phyloP scores from a whole-genome alignment of 2,113 vertebrate genomes.

The Crotalus horridus region DNA sequence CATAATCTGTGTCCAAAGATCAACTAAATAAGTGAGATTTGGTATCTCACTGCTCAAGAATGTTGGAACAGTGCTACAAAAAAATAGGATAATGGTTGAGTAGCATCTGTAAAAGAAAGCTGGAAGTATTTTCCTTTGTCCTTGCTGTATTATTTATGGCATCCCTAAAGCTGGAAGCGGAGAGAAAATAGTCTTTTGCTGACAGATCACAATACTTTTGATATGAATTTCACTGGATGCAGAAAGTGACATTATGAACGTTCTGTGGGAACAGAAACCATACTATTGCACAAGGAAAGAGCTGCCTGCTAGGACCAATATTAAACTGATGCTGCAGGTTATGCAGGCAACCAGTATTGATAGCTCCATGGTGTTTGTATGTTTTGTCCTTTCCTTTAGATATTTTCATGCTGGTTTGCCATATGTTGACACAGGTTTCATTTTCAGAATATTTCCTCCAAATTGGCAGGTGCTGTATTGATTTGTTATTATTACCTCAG shows the following conservation, averaged over 20 bases:
- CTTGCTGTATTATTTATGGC: background rate
- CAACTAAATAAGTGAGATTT: background rate
- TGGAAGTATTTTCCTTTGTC: background rate
- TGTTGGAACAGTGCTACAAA: background rate
- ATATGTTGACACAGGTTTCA: background rate
- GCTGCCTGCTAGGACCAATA: background rate
- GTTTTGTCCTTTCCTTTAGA: background rate
- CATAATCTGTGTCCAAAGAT: background rate
- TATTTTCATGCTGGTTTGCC: background rate
- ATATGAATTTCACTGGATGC: background rate
- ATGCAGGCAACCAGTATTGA: background rate
- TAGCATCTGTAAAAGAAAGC: background rate
- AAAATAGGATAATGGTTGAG: background rate
- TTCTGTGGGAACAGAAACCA: background rate
- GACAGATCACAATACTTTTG: background rate
- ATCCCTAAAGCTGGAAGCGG: background rate
- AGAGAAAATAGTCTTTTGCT: background rate
- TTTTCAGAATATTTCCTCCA: background rate
- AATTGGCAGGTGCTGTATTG: background rate
- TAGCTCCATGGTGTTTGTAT: background rate
- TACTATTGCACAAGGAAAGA: background rate
- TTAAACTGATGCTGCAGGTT: background rate
- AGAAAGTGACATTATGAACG: background rate
- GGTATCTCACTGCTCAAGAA: background rate
- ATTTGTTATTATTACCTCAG: background rate